phyloP scores from a whole-genome alignment of 2,113 vertebrate genomes.

The Ictalurus furcatus region DNA sequence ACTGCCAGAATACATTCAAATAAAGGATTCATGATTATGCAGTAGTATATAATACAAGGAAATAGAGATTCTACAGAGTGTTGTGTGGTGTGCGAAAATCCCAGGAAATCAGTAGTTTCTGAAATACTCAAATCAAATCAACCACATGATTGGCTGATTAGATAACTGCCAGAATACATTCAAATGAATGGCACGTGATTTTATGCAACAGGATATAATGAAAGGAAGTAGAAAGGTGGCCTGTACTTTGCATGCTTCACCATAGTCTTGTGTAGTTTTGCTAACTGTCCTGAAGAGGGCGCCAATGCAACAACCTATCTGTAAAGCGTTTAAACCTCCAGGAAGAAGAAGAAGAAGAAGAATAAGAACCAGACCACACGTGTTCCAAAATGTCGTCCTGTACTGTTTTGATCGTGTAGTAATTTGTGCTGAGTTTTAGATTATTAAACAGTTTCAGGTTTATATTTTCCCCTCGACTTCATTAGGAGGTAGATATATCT shows the following conservation, averaged over 20 bases:
- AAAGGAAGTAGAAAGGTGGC: background rate
- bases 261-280: background rate
- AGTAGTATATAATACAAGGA: no score
- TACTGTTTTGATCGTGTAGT: slow-evolving; percentile 41
- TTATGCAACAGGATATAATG: background rate
- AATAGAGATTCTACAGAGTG: no score
- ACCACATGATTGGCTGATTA: no score
- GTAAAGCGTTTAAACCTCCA: background rate
- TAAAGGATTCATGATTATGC: no score
- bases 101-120: no score
- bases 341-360: background rate
- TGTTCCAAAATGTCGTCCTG: slow-evolving; percentile 66
- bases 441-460: background rate
- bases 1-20: no score
- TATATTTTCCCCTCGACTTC: background rate
- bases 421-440: background rate
- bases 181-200: no score
- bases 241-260: background rate
- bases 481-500: no score
- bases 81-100: no score
- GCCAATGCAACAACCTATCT: background rate
- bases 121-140: no score
- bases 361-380: slow-evolving; percentile 57
- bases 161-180: no score
- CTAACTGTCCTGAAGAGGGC: background rate